Base-by-base conservation (phyloP, 2,888 invertebrate genomes). In the Crepidodera aurea region DNA sequence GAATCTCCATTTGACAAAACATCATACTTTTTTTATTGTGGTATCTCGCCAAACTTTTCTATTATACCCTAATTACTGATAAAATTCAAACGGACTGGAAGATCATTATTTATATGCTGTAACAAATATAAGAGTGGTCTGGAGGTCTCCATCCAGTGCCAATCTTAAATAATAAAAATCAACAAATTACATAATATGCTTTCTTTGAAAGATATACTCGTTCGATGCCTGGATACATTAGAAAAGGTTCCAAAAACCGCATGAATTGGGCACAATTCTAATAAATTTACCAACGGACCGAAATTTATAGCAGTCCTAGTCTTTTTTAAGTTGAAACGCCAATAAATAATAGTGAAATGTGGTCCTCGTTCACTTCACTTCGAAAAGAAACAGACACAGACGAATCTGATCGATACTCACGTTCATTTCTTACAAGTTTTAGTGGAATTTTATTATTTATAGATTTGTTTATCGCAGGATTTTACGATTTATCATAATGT, bases 401-500 rank as follows among this genome's bases (percentile, higher is more conserved):
- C 69, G 58, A 46, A 65, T 53, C 63, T 64, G 62, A 68, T 70
- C 71, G 71, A 67, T 68, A 66, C 62, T 64, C 13, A 60, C 59
- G 51, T 58, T 56, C n/a, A 46, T 56, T 55, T 60, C 59, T 65
- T 60, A 57, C 57, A 61, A 62, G 51, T 60, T 63, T 66, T 62
- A 63, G 71, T 71, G 75, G 74, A 76, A 75, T 74, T 76, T 48
- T 76, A 77, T 77, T 77, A 78, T 78, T 78, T 78, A 78, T 79
- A 77, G 77, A 80, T 79, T 27, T 79, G 79, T 79, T 79, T 79
- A 79, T 79, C 75, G 70, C 73, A 74, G 73, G 51, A 78, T 78
- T 77, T 78, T 78, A 77, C 78, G 75, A 68, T 75, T 75, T 73
- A 77, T 78, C 79, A 77, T n/a, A n/a, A n/a, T n/a, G n/a, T n/a